Conservation (phyloP, 2,888 invertebrate genomes). For the Amphiduros pacificus region DNA sequence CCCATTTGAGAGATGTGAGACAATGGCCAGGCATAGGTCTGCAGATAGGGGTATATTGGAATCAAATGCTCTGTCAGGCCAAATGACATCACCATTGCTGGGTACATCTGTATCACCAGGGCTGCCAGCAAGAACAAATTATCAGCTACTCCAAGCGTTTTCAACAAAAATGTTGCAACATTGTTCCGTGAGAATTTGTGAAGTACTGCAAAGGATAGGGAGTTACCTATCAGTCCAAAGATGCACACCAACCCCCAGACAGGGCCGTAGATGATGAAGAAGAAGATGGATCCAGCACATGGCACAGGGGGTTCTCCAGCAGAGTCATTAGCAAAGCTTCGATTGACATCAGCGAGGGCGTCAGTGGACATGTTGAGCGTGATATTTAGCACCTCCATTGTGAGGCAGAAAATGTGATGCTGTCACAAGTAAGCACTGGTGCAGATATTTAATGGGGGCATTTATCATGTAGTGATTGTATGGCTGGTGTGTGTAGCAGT, state of each 20-base stretch:
- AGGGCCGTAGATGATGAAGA: conserved; percentile 36
- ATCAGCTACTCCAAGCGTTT: conserved; percentile 31
- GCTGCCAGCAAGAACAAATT: conserved; percentile 32
- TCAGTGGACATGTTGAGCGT: too few species aligned
- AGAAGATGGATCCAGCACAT: conserved; percentile 25
- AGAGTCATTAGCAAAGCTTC: too few species aligned
- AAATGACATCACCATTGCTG: conserved; percentile 31
- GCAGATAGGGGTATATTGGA: conserved; percentile 27
- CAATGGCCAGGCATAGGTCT: conserved; percentile 31
- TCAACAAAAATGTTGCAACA: conserved; percentile 31
- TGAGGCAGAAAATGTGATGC: too few species aligned
- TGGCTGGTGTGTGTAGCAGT: too few species aligned
- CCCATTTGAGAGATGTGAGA: conserved; percentile 32
- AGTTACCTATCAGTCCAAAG: conserved; percentile 33
- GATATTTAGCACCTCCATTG: too few species aligned
- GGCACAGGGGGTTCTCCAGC: conserved; percentile 1
- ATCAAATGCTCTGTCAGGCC: conserved; percentile 21
- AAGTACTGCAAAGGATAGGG: conserved; percentile 33
- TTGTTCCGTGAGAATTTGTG: conserved; percentile 28
- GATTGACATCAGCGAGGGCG: too few species aligned
- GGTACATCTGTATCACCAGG: conserved; percentile 29
- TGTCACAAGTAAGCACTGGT: too few species aligned
- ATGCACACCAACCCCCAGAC: conserved; percentile 31
- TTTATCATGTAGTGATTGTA: too few species aligned
- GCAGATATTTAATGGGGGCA: too few species aligned